Percentiles rank a stretch among this genome's conserved stretches.
These are phyloP conservation scores for Apocrypta bakeri DNA, from an alignment of 1,140 invertebrate genomes.

Conservation along the genomic window DNA sequence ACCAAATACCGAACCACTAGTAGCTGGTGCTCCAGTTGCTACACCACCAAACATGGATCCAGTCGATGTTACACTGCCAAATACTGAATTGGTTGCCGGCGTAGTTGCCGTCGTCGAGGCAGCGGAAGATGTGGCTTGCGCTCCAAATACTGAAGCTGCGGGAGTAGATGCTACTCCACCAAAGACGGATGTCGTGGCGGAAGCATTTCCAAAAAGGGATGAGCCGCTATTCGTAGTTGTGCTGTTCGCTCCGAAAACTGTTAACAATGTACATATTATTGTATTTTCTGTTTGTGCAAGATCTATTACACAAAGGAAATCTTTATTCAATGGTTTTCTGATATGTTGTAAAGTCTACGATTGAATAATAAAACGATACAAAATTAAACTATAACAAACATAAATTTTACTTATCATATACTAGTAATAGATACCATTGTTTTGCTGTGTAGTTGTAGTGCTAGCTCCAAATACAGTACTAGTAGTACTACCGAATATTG, in stretches of 20 bases:
- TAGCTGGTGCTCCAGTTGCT: not conserved
- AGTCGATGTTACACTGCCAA: constrained; percentile 23
- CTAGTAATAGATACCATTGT: not conserved
- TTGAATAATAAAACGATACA: not conserved
- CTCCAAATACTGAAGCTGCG: not conserved
- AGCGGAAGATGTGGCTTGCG: not conserved
- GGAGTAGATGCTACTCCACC: not conserved
- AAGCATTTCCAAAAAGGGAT: constrained; percentile 3
- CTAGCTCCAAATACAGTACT: not conserved
- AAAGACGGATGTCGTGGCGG: not conserved
- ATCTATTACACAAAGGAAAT: not conserved
- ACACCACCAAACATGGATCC: constrained; percentile 52
- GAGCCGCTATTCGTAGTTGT: not conserved
- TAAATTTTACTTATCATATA: not conserved
- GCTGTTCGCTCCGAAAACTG: constrained; percentile 4
- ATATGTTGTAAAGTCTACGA: not conserved
- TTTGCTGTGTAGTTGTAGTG: not conserved
- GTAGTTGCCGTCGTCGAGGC: constrained; percentile 1
- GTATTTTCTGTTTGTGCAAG: not conserved
- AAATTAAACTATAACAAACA: not conserved
- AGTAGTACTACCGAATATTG: not conserved
- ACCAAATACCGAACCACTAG: constrained; percentile 37
- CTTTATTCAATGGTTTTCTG: not conserved
- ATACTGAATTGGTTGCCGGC: not conserved
- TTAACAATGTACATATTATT: not conserved